phyloP scores from a whole-genome alignment of 2,797 vertebrate genomes.

The Oreortyx pictus region DNA sequence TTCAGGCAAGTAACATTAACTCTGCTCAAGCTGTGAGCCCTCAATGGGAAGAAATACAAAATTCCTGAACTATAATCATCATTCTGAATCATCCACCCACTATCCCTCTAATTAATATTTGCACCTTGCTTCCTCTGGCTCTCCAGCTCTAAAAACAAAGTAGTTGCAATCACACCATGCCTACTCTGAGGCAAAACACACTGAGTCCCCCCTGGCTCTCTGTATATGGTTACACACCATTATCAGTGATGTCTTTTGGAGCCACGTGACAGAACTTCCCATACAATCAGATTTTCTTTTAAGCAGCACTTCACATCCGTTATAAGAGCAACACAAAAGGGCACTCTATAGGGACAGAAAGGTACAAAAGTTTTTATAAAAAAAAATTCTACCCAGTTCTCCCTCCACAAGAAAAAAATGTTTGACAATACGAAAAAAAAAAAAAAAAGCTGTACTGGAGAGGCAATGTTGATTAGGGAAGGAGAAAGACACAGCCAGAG shows the following conservation, averaged over 20 bases:
- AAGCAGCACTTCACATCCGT: not conserved
- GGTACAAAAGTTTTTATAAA: not conserved
- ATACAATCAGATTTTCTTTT: not conserved
- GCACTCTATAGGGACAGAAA: not conserved
- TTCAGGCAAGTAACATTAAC: not conserved
- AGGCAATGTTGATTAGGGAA: not conserved
- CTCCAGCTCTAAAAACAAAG: not conserved
- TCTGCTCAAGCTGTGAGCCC: not conserved
- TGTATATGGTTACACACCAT: not conserved
- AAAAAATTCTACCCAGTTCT: not conserved
- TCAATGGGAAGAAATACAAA: not conserved
- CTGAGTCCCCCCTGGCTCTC: not conserved
- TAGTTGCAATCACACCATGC: slow-evolving; percentile 10
- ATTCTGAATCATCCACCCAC: not conserved
- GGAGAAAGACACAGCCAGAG: not conserved
- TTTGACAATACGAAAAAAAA: not conserved
- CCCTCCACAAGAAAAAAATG: not conserved
- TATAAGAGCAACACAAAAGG: not conserved
- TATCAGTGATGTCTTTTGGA: not conserved
- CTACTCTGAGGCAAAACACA: not conserved
- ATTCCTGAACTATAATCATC: not conserved
- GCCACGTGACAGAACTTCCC: not conserved
- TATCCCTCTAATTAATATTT: slow-evolving; percentile 11
- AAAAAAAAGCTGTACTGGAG: not conserved
- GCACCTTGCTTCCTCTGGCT: slow-evolving; percentile 8